phyloP scores from a whole-genome alignment of 2,888 invertebrate genomes.

The Drosophila mercatorum region DNA sequence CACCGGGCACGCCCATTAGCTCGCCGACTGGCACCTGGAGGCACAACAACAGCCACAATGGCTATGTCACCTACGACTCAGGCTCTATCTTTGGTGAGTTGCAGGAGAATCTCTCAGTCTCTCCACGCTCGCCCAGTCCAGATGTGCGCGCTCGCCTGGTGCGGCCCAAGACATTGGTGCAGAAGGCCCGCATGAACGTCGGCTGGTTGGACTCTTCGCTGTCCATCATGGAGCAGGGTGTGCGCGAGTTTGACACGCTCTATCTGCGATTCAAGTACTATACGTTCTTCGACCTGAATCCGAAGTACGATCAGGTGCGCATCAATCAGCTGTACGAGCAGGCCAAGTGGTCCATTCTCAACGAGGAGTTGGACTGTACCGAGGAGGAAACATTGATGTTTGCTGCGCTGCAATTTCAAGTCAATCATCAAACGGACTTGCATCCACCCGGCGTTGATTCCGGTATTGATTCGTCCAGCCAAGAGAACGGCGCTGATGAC shows the following conservation, averaged over 20 bases:
- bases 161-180: conserved; percentile 93
- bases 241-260: conserved; percentile 96
- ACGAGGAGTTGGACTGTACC: conserved; percentile 99
- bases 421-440: conserved; percentile 89
- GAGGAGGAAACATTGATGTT: conserved; percentile 99
- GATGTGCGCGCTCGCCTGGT: conserved; percentile 92
- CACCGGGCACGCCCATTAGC: conserved; percentile 88
- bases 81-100: conserved; percentile 84
- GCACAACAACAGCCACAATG: conserved; percentile 76
- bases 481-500: conserved; percentile 91
- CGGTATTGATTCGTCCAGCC: conserved; percentile 66
- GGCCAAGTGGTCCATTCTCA: conserved; percentile 98
- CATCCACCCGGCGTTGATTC: conserved; percentile 73
- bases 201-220: conserved; percentile 99
- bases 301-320: conserved; percentile 96
- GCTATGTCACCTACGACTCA: conserved; percentile 83
- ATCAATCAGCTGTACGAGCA: conserved; percentile 99
- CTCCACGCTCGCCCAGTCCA: conserved; percentile 92
- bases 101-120: conserved; percentile 90
- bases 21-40: conserved; percentile 87
- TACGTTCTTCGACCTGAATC: conserved; percentile 98
- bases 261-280: conserved; percentile 98
- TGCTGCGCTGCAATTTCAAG: conserved; percentile 96
- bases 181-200: conserved; percentile 97
- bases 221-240: conserved; percentile 99